phyloP scores from a whole-genome alignment of 2,797 vertebrate genomes.

The Zenarchopterus dispar region DNA sequence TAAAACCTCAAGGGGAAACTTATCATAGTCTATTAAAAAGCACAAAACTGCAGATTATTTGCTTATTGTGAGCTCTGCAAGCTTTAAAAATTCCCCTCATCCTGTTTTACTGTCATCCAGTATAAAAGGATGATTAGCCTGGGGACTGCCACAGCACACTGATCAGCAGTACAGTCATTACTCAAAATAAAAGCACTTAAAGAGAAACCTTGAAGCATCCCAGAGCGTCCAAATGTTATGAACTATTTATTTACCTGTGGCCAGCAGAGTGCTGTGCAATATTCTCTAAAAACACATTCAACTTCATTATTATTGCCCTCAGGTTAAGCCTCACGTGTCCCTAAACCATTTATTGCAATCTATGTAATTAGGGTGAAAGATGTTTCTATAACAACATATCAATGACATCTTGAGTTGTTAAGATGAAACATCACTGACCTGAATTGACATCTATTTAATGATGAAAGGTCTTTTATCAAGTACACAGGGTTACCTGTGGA shows the following conservation, averaged over 20 bases:
- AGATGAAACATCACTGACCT: constrained; percentile 20
- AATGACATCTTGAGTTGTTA: neutral
- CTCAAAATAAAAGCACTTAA: constrained; percentile 51
- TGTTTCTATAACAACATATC: constrained; percentile 23
- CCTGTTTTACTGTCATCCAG: constrained; percentile 18
- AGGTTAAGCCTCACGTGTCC: no score
- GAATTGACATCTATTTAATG: constrained; percentile 20
- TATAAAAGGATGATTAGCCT: constrained; percentile 50
- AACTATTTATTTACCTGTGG: constrained; percentile 47
- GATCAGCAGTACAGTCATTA: constrained; percentile 45
- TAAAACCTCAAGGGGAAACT: neutral
- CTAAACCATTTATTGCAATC: neutral
- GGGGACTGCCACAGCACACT: constrained; percentile 19
- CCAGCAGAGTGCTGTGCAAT: constrained; percentile 14
- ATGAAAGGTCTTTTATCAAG: constrained; percentile 17
- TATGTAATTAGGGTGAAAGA: neutral
- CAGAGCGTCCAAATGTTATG: constrained; percentile 22
- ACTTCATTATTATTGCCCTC: no score
- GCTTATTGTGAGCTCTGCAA: constrained; percentile 9
- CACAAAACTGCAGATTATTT: constrained; percentile 14
- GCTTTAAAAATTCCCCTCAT: constrained; percentile 16
- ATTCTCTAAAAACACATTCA: neutral
- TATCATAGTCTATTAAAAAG: constrained; percentile 22
- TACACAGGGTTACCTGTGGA: constrained; percentile 33
- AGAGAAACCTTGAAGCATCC: constrained; percentile 43